Evolutionary conservation across 2,797 vertebrate species (phyloP).

Genomic region (Cynopterus sphinx): DNA sequence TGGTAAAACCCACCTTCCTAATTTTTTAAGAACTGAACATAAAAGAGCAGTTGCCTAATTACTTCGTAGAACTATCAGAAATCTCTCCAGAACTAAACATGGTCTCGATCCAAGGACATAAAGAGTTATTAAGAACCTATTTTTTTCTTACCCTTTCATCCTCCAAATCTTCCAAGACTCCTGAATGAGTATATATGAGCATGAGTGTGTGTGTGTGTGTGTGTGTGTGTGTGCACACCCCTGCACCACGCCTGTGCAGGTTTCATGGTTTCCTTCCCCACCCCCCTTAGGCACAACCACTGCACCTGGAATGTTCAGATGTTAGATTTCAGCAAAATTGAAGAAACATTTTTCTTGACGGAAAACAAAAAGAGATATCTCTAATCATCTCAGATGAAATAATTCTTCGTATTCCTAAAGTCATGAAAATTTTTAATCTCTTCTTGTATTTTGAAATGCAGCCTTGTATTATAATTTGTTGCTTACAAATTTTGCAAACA

Average conservation of each 20-base stretch:
- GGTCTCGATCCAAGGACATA: not conserved
- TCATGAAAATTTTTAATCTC: not conserved
- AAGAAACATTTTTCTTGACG: not conserved
- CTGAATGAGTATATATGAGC: not conserved
- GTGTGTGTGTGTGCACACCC: not conserved
- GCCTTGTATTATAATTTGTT: not conserved
- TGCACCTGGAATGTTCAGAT: not conserved
- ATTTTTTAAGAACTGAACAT: not conserved
- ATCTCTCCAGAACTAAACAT: not conserved
- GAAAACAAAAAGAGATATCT: not conserved
- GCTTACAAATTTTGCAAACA: not conserved
- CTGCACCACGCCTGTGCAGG: not conserved
- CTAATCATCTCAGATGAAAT: not conserved
- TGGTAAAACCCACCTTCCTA: not conserved
- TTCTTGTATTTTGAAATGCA: not conserved
- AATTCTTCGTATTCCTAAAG: not conserved
- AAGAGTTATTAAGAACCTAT: not conserved
- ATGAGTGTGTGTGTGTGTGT: too few species aligned
- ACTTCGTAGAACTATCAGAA: not conserved
- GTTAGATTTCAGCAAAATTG: not conserved
- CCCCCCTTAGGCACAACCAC: not conserved
- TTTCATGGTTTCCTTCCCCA: not conserved
- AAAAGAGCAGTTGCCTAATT: not conserved
- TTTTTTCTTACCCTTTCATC: not conserved
- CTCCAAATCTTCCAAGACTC: not conserved